Conservation (phyloP, 2,113 vertebrate genomes). For the Labeo rohita region DNA sequence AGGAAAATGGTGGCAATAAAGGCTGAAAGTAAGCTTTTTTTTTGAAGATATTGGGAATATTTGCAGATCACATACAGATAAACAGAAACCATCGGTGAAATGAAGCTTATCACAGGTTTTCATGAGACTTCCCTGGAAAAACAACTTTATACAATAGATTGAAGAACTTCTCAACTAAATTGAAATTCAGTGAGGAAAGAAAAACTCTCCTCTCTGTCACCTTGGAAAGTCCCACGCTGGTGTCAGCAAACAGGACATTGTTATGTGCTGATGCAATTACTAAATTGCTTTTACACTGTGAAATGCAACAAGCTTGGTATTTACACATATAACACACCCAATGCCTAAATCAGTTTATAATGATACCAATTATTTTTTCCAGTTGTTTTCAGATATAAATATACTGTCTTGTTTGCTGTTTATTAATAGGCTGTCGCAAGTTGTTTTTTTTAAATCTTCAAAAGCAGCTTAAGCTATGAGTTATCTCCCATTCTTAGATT, state of each 20-base stretch:
- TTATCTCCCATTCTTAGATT: background rate
- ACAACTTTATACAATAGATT: background rate
- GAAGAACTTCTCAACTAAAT: background rate
- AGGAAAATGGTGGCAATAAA: background rate
- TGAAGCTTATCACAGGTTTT: background rate
- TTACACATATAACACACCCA: background rate
- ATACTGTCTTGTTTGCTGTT: background rate
- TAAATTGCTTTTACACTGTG: background rate
- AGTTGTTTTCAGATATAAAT: background rate
- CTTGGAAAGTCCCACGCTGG: slow-evolving; percentile 9
- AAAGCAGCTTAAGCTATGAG: background rate
- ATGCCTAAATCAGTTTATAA: background rate
- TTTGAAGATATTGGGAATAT: background rate
- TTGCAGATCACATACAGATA: background rate
- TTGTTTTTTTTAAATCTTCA: background rate
- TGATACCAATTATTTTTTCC: too few relatives aligned
- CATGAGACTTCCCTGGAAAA: background rate
- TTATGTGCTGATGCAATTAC: background rate
- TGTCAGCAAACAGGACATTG: background rate
- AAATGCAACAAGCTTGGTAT: background rate
- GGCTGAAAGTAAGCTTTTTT: background rate
- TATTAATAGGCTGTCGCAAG: background rate
- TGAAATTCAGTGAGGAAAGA: background rate
- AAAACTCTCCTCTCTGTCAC: background rate
- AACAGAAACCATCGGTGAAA: background rate